Base-by-base conservation (phyloP, 1,140 invertebrate species). In the Tetragnatha versicolor region DNA sequence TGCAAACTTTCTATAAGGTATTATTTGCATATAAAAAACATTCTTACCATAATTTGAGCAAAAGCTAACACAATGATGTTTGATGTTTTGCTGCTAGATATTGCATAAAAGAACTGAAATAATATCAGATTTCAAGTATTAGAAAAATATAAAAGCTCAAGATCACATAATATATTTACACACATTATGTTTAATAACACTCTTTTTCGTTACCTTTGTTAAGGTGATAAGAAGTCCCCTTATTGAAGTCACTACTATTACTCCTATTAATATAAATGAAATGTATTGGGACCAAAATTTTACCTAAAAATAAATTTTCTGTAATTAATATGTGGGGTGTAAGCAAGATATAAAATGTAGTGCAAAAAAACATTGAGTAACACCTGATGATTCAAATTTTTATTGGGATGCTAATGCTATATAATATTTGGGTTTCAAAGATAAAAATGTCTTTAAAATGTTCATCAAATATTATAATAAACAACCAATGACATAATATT, bases 81-180 rank as follows among this genome's bases (percentile, higher is more conserved):
- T 29, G 97, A 99, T 27, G 96, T 98, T 88, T 99, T 98, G 79
- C 94, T 97, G 82, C 96, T 98, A n/a, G 98, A 99, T 83, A 99
- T 98, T 82, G 97, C 96, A 88, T 99, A 98, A 88, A 99, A 99
- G 87, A 99, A 99, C 95, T 98, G 88, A 51, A 91, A n/a, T n/a
- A n/a, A n/a, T n/a, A n/a, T n/a, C n/a, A n/a, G n/a, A n/a, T n/a
- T n/a, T n/a, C n/a, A n/a, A n/a, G n/a, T n/a, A n/a, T n/a, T n/a
- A n/a, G 91, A 78, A 78, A 49, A 76, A 69, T 29, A 45, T 29
- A 61, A 47, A 61, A 55, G 17, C 9, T 12, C 17, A 49, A 55
- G 4, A 27, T 25, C 5, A 70, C 7, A 7, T 17, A 55, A 70
- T 49, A 17, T 27, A 58, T 58, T 58, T 9, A 58, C n/a, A 60